Evolutionary conservation across 2,113 vertebrate genomes (phyloP).

Genomic region (Electrona antarctica): DNA sequence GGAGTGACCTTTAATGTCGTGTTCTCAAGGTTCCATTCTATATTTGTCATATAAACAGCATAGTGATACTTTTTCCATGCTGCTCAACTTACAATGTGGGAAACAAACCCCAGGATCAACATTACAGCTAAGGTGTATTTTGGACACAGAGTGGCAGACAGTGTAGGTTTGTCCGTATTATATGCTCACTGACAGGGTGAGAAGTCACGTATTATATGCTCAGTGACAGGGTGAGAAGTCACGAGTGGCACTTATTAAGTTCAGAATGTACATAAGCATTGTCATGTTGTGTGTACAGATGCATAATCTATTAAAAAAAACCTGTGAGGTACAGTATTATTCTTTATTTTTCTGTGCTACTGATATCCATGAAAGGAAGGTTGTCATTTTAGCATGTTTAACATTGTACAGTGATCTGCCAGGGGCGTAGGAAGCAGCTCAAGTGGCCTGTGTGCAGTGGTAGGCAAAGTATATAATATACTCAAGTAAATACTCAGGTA

Average conservation of each 20-base stretch:
- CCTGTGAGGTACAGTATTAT: background rate
- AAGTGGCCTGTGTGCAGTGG: too few species aligned
- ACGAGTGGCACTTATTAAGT: background rate
- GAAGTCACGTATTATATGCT: background rate
- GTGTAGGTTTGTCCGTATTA: conserved; percentile 8
- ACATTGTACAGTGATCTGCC: too few species aligned
- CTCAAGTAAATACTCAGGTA: too few species aligned
- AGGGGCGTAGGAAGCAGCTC: too few species aligned
- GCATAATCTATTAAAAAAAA: background rate
- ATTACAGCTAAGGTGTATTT: conserved; percentile 64
- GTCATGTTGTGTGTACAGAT: too few species aligned
- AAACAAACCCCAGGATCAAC: conserved; percentile 63
- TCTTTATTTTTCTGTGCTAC: background rate
- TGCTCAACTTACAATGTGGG: conserved; percentile 71
- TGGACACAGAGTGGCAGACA: conserved; percentile 47
- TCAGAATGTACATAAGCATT: background rate
- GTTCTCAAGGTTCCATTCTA: conserved; percentile 74
- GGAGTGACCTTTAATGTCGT: conserved; percentile 68
- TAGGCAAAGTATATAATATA: too few species aligned
- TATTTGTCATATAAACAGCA: conserved; percentile 78
- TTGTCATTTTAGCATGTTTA: background rate
- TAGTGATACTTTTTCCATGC: conserved; percentile 70
- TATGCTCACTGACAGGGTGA: background rate
- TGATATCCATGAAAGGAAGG: background rate
- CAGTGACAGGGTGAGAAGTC: background rate